A percentile compares a stretch with the other conserved stretches of the same genome.
phyloP scores from a whole-genome alignment of 2,888 invertebrate genomes.

The Clostera curtula region DNA sequence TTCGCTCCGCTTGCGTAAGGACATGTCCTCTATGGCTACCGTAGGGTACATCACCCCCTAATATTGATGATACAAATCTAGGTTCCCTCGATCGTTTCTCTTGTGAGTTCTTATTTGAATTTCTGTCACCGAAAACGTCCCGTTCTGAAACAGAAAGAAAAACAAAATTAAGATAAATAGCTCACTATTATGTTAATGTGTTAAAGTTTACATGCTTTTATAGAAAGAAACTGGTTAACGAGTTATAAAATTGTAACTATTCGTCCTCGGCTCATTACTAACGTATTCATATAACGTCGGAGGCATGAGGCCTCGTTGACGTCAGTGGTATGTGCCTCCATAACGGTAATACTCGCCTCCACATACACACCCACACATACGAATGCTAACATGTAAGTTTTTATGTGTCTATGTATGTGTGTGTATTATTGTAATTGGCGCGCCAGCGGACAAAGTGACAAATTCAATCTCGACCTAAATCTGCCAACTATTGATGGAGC shows the following conservation, averaged over 20 bases:
- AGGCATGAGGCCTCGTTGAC: conserved; percentile 66
- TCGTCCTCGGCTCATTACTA: conserved; percentile 50
- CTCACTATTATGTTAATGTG: conserved; percentile 1
- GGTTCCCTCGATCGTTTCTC: conserved; percentile 66
- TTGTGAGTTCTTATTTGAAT: conserved; percentile 35
- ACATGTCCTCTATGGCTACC: conserved; percentile 85
- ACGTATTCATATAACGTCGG: conserved; percentile 62
- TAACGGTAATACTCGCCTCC: conserved; percentile 72
- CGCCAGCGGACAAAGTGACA: conserved; percentile 45
- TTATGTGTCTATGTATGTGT: conserved; percentile 22
- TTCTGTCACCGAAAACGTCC: conserved; percentile 67
- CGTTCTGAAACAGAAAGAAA: conserved; percentile 60
- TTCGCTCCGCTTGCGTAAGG: conserved; percentile 86
- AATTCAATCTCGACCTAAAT: conserved; percentile 60
- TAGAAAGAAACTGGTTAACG: conserved; percentile 3
- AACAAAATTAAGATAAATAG: conserved; percentile 1
- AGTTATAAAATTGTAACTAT: conserved; percentile 33
- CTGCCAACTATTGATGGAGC: conserved; percentile 26
- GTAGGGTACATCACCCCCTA: conserved; percentile 87
- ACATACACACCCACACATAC: conserved; percentile 38
- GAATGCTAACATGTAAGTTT: conserved; percentile 7
- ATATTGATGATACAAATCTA: conserved; percentile 84
- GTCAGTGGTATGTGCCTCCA: conserved; percentile 73
- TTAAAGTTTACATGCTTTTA: background rate
- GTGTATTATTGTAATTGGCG: conserved; percentile 54